phyloP scores from a whole-genome alignment of 2,888 invertebrate genomes.

The Drosophila anomelani region DNA sequence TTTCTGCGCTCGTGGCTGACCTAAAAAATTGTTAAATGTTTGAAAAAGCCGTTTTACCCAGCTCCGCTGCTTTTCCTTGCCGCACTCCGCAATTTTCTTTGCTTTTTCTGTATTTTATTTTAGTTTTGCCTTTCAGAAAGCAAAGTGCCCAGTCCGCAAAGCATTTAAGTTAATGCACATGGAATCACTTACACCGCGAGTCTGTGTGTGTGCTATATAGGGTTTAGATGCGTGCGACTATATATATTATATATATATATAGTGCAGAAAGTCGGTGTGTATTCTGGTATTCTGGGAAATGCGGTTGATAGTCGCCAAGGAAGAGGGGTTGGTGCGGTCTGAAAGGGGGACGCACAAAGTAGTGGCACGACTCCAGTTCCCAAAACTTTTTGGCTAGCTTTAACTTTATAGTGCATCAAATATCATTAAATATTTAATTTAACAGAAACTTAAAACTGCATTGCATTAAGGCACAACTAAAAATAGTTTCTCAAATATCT shows the following conservation, averaged over 20 bases:
- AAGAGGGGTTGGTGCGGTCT: background rate
- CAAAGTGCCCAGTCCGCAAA: constrained; percentile 78
- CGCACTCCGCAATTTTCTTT: constrained; percentile 2
- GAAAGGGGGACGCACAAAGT: background rate
- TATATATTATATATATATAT: constrained; percentile 7
- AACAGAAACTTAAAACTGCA: background rate
- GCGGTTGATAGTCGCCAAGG: constrained; percentile 19
- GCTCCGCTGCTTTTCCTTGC: constrained; percentile 3
- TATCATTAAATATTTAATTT: constrained; percentile 1
- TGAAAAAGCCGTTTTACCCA: constrained; percentile 66
- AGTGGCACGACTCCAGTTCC: background rate
- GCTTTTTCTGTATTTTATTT: constrained; percentile 29
- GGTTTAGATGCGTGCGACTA: constrained; percentile 54
- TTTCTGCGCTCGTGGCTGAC: constrained; percentile 74
- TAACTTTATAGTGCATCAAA: constrained; percentile 6
- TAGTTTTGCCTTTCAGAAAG: constrained; percentile 63
- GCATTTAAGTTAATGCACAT: constrained; percentile 79
- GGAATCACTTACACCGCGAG: constrained; percentile 52
- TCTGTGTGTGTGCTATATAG: constrained; percentile 20
- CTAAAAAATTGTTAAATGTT: constrained; percentile 80
- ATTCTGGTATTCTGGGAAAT: constrained; percentile 12
- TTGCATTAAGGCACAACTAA: background rate
- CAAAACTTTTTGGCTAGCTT: constrained; percentile 24
- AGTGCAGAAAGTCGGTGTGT: constrained; percentile 4
- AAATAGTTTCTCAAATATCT: background rate